Percentiles rank a stretch among this genome's conserved stretches.
Conservation (phyloP, 2,888 invertebrate species). For the Drosophila acutilabella region DNA sequence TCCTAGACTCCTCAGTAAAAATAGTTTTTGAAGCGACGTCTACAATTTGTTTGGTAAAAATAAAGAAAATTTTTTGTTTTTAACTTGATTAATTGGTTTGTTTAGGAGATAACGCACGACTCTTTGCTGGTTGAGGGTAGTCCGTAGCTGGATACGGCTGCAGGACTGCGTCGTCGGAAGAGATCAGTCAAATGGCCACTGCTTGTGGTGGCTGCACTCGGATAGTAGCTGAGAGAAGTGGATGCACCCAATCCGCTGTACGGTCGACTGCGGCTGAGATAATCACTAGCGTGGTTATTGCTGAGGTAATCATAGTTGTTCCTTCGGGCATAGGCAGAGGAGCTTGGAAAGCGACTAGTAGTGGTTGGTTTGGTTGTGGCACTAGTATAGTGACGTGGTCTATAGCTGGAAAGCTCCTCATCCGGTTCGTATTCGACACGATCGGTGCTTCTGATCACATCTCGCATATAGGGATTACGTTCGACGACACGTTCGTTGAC, state of each 20-base stretch:
- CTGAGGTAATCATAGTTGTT: slow-evolving; percentile 63
- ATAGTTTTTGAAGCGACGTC: slow-evolving; percentile 71
- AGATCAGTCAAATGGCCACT: slow-evolving; percentile 77
- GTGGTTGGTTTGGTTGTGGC: slow-evolving; percentile 17
- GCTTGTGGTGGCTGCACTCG: slow-evolving; percentile 43
- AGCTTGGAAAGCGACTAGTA: slow-evolving; percentile 79
- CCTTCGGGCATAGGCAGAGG: slow-evolving; percentile 48
- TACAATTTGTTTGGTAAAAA: slow-evolving; percentile 34
- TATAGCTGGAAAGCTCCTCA: slow-evolving; percentile 73
- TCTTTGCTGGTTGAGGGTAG: slow-evolving; percentile 82
- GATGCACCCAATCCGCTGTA: slow-evolving; percentile 38
- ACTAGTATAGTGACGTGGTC: slow-evolving; percentile 71
- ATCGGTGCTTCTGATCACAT: slow-evolving; percentile 72
- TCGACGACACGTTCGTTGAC: slow-evolving; percentile 84
- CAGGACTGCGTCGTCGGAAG: slow-evolving; percentile 81
- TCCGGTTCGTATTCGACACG: slow-evolving; percentile 58
- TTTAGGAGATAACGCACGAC: slow-evolving; percentile 83
- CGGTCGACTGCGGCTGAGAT: slow-evolving; percentile 49
- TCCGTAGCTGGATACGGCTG: slow-evolving; percentile 50
- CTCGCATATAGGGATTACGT: slow-evolving; percentile 84
- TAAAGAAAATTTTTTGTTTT: slow-evolving; percentile 62
- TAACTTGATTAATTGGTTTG: slow-evolving; percentile 34
- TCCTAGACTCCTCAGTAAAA: slow-evolving; percentile 59
- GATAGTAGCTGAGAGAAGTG: slow-evolving; percentile 48
- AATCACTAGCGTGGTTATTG: slow-evolving; percentile 36